Evolutionary conservation across 2,888 invertebrate species (phyloP).

Genomic region (Lacanobia wlatinum): DNA sequence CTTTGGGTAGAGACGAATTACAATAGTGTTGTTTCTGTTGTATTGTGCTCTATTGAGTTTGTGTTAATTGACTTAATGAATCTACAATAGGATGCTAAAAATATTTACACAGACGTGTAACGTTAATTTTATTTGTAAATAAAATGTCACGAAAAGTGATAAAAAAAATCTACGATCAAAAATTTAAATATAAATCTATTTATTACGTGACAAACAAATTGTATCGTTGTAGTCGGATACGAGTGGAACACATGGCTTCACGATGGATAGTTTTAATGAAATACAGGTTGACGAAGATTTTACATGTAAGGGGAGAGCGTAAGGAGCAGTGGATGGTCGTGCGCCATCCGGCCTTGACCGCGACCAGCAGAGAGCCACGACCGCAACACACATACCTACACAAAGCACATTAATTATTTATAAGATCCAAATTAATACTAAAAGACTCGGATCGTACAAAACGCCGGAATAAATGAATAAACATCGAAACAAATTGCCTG

Average conservation of each 20-base stretch:
- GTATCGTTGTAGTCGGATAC: background rate
- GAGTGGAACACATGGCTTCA: background rate
- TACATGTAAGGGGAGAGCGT: conserved; percentile 53
- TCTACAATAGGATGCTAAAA: background rate
- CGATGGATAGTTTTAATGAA: conserved; percentile 14
- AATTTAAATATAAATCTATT: conserved; percentile 5
- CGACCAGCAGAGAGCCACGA: conserved; percentile 73
- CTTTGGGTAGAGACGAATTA: conserved; percentile 37
- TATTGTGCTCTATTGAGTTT: conserved; percentile 26
- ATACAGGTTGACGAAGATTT: conserved; percentile 26
- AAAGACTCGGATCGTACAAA: conserved; percentile 81
- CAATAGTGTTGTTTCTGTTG: conserved; percentile 39
- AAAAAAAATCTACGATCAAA: background rate
- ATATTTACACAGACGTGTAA: conserved; percentile 6
- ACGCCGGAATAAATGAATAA: conserved; percentile 86
- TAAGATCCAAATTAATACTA: conserved; percentile 87
- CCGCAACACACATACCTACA: conserved; percentile 75
- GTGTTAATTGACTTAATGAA: conserved; percentile 17
- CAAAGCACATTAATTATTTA: conserved; percentile 85
- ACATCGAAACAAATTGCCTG: conserved; percentile 83
- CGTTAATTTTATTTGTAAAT: conserved; percentile 4
- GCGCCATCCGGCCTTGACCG: conserved; percentile 82
- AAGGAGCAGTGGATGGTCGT: conserved; percentile 71
- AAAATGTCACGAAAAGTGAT: background rate
- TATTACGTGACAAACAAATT: background rate